Evolutionary conservation across 2,113 vertebrate species (phyloP).

Genomic region (Lonchura striata): DNA sequence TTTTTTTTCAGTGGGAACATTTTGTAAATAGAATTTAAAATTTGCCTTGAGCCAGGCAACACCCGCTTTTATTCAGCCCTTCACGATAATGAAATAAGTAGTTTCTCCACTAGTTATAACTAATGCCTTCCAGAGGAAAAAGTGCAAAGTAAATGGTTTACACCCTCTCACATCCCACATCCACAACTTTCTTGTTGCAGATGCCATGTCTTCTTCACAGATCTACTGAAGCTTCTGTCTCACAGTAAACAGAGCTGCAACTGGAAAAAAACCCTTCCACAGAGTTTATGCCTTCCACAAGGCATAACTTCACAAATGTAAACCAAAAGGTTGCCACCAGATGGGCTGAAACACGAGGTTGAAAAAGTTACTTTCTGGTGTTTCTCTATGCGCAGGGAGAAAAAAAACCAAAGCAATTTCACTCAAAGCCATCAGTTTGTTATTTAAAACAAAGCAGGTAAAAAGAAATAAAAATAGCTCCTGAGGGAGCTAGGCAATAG

Average conservation of each 20-base stretch:
- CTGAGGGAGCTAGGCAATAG: not conserved
- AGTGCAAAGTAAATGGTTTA: constrained; percentile 18
- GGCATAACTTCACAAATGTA: not conserved
- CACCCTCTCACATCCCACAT: not conserved
- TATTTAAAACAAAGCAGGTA: not conserved
- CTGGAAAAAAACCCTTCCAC: not conserved
- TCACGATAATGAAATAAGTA: constrained; percentile 47
- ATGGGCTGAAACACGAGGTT: not conserved
- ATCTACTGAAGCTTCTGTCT: not conserved
- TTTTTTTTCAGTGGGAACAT: constrained; percentile 55
- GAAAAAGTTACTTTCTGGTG: not conserved
- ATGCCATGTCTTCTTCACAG: not conserved
- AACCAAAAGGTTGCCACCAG: not conserved
- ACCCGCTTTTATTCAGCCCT: constrained; percentile 52
- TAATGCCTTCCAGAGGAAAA: constrained; percentile 12
- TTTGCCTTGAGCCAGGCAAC: constrained; percentile 69
- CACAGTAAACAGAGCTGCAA: not conserved
- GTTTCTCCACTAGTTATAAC: constrained; percentile 32
- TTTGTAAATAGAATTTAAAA: constrained; percentile 70
- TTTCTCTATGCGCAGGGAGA: not conserved
- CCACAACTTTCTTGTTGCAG: not conserved
- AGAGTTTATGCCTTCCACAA: not conserved
- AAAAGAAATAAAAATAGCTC: not conserved
- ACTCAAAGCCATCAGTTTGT: not conserved
- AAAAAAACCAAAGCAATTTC: not conserved